Percentiles rank a stretch among this genome's conserved stretches.
These are phyloP conservation scores for Chirona hameri DNA, from an alignment of 2,888 invertebrate species.

Conservation along the genomic window DNA sequence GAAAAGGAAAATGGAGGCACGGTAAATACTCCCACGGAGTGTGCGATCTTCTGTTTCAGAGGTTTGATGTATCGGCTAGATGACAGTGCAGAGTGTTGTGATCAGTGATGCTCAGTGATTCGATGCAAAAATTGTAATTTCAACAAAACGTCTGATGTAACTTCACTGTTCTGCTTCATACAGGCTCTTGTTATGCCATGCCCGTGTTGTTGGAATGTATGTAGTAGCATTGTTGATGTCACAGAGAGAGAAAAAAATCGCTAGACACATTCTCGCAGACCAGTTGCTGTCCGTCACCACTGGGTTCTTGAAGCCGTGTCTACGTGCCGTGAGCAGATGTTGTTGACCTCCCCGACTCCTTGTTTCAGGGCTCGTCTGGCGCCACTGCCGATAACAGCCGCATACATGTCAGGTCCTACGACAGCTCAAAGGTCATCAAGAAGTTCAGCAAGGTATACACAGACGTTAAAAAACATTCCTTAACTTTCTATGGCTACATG, in stretches of 20 bases:
- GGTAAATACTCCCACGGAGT: background rate
- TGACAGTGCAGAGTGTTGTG: no score
- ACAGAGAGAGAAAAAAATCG: no score
- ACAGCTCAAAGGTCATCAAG: constrained; percentile 29
- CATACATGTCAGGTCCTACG: background rate
- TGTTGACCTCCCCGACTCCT: background rate
- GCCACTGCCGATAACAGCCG: background rate
- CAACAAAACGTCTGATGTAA: background rate
- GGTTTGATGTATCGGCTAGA: no score
- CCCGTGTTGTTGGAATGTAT: no score
- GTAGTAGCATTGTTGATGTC: no score
- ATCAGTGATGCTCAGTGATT: background rate
- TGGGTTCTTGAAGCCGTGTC: background rate
- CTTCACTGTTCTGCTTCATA: background rate
- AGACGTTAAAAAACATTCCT: no score
- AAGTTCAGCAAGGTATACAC: constrained; percentile 31
- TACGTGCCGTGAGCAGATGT: background rate
- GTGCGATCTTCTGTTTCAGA: no score
- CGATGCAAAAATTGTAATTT: background rate
- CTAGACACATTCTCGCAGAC: background rate
- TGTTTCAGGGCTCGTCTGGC: background rate
- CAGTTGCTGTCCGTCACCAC: background rate
- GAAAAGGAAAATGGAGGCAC: background rate
- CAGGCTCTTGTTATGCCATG: background rate
- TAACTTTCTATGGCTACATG: no score